These are phyloP conservation scores for Xenopus laevis DNA, from an alignment of 2,113 vertebrate genomes.

Conservation along the genomic window DNA sequence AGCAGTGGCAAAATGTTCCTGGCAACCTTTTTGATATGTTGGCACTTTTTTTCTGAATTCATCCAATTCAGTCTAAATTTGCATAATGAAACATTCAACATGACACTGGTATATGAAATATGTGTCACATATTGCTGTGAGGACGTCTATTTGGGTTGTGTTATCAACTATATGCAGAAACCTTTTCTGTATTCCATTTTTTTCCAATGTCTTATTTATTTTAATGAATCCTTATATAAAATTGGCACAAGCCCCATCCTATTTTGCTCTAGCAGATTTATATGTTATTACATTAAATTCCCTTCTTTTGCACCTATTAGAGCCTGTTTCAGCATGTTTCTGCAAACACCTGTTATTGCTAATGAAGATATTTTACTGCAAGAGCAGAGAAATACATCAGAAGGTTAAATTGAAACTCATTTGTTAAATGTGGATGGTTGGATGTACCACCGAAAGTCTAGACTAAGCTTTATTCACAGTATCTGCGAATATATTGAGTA, in stretches of 20 bases:
- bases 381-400: constrained; percentile 22
- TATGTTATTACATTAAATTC: constrained; percentile 43
- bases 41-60: too few species aligned
- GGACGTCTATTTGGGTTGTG: neutral
- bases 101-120: too few species aligned
- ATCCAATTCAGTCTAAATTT: too few species aligned
- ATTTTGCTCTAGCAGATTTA: constrained; percentile 36
- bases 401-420: constrained; percentile 35
- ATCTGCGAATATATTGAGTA: neutral
- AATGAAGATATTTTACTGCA: constrained; percentile 34
- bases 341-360: constrained; percentile 43
- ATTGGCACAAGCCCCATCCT: constrained; percentile 27
- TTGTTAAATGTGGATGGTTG: constrained; percentile 20
- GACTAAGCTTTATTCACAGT: neutral
- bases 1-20: too few species aligned
- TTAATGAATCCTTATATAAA: constrained; percentile 40
- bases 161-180: constrained; percentile 31
- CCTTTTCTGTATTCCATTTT: constrained; percentile 12
- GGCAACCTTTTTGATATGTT: too few species aligned
- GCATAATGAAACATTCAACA: too few species aligned
- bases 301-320: constrained; percentile 26
- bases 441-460: neutral
- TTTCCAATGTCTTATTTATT: constrained; percentile 32
- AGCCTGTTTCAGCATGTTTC: constrained; percentile 42
- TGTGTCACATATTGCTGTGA: too few species aligned